Evolutionary conservation across 2,888 invertebrate species (phyloP), one percentile per base, ranked within the genome.

Genomic region (Apodemia hepburni): DNA sequence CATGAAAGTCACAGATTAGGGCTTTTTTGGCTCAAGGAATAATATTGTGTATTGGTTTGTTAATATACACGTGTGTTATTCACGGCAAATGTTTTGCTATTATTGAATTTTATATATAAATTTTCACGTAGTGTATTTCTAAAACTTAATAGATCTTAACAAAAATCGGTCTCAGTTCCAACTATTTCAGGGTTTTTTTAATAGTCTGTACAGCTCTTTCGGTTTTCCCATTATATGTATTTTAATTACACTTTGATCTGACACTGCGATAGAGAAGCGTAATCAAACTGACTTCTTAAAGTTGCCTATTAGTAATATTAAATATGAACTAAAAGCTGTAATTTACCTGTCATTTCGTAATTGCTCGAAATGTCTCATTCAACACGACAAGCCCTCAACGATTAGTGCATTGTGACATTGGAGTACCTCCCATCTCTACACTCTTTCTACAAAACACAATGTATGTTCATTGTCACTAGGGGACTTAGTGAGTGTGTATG

Each of bases 401-500:
- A 73, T 72, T 72, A 71, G 70, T 71, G 67, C 68, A 73, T 71
- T 73, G 74, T 78, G 73, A 75, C 74, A 75, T 71, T 68, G 65
- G 73, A 77, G 76, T 74, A 69, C 68, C 69, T 71, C 70, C 71
- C 71, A 62, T 68, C 67, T 38, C 38, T 67, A 68, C 67, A 72
- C 71, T 72, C 69, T 73, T 69, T 71, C 66, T 38, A 38, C 12
- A 65, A 65, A 67, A 73, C 67, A 69, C 69, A 70, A 66, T 72
- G 72, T 75, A 49, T 49, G 49, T 49, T 49, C 54, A 54, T 54
- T 54, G 54, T 69, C 76, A 75, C 76, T 75, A 73, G 73, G 73
- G 72, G 79, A 80, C 78, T 75, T 77, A 76, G 77, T 77, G 81
- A 82, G 81, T 89, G 89, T 75, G 67, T 76, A 71, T 88, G 90